phyloP scores from a whole-genome alignment of 2,113 vertebrate species.

The Myrmecophaga tridactyla region DNA sequence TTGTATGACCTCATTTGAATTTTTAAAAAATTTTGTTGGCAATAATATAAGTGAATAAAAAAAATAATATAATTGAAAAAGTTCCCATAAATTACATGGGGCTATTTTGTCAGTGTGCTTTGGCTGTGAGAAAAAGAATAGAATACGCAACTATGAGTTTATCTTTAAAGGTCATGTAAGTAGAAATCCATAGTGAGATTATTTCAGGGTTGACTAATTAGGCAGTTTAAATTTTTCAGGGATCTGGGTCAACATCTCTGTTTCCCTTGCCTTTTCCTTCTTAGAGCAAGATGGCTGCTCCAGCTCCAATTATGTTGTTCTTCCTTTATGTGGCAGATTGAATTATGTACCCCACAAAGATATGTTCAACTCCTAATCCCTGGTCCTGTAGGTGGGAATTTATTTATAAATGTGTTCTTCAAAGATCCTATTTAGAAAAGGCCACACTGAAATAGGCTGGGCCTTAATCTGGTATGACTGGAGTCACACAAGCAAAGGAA shows the following conservation, averaged over 20 bases:
- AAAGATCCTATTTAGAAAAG: no score
- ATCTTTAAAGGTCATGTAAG: neutral
- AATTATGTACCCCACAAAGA: no score
- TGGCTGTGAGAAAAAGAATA: neutral
- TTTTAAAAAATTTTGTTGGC: neutral
- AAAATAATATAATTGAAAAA: neutral
- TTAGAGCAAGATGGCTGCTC: neutral
- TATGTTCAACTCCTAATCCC: no score
- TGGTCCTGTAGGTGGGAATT: no score
- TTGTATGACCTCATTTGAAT: neutral
- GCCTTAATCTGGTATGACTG: no score
- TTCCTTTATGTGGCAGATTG: neutral
- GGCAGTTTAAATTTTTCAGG: neutral
- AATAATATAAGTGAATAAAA: neutral
- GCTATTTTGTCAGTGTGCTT: neutral
- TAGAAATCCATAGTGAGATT: neutral
- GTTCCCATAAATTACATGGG: neutral
- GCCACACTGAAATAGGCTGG: no score
- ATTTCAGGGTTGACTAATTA: neutral
- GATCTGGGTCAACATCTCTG: neutral
- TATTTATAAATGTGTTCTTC: no score
- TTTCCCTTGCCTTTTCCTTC: neutral
- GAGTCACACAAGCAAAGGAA: no score
- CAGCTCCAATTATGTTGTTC: neutral
- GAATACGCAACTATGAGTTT: neutral